Base-by-base conservation (phyloP, 2,888 invertebrate genomes). In the Rhyacophila evoluta region DNA sequence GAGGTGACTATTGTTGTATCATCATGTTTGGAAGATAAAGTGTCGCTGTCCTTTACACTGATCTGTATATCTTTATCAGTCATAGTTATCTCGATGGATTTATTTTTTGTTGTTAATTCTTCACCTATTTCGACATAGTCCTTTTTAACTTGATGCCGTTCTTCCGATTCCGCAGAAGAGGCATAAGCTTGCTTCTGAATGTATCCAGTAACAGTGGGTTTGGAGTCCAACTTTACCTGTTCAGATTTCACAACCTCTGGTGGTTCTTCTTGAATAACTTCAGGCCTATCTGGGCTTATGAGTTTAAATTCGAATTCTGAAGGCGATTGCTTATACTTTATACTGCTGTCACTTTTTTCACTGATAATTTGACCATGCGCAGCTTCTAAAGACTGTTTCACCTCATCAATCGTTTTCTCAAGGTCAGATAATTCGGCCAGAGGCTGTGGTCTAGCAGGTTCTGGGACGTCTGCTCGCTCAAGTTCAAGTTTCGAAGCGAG, bases 231-330 rank as follows among this genome's bases (percentile, higher is more conserved):
- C 85, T 89, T 79, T 87, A 91, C 83, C 85, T 89, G 85, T 85
- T 89, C 87, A 87, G 87, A 83, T 86, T 72, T 85, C 27, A 84
- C 85, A 6, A 82, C 81, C 55, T 90, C 88, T 74, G 88, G 87
- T 70, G 91, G 87, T 84, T 92, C 92, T 85, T 92, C 92, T 41
- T 89, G 91, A 68, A 92, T 92, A 15, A 91, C 89, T 86, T 92
- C 92, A 15, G 91, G 91, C 83, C 87, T 86, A 33, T 90, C 90
- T 1, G 90, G 90, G 82, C 90, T 90, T 37, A 90, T 88, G 25
- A 92, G 86, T 85, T 92, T 93, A 76, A 94, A 93, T 84, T 94
- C 93, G 84, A 94, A 94, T 85, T 94, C 94, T 1, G 93, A 93
- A 2, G 94, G 93, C 0, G 94, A 93, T 83, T 94, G 93, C 83